phyloP scores from a whole-genome alignment of 2,888 invertebrate species.

The Encarsia formosa region DNA sequence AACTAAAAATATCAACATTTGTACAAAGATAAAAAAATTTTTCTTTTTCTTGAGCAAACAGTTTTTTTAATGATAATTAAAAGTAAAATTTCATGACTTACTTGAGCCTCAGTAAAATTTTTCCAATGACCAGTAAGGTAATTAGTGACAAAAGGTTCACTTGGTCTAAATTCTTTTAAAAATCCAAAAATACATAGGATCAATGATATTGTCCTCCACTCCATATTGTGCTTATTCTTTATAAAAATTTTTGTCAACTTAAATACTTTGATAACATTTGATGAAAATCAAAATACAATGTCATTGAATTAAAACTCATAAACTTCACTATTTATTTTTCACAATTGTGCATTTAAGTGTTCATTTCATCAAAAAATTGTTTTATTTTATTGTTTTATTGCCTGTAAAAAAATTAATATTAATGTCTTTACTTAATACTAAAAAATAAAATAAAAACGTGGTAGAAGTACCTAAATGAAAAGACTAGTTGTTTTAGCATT shows the following conservation, averaged over 20 bases:
- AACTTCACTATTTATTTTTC: no score
- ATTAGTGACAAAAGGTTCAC: conserved; percentile 79
- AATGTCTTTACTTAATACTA: no score
- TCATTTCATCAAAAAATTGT: no score
- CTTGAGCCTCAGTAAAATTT: conserved; percentile 68
- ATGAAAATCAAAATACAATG: no score
- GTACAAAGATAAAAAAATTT: background rate
- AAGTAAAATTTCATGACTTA: conserved; percentile 42
- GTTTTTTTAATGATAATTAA: background rate
- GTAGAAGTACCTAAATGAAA: no score
- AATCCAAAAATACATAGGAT: conserved; percentile 76
- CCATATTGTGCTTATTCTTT: conserved; percentile 34
- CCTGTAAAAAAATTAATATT: no score
- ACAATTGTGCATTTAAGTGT: no score
- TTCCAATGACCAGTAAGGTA: conserved; percentile 73
- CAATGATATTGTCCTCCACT: conserved; percentile 69
- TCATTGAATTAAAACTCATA: no score
- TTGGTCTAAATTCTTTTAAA: conserved; percentile 80
- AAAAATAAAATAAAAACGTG: no score
- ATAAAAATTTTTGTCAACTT: background rate
- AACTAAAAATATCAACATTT: background rate
- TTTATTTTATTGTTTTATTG: no score
- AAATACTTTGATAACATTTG: background rate
- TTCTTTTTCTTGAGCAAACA: background rate
- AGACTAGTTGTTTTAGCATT: no score